These are phyloP conservation scores for Himantopus leucocephalus DNA, from an alignment of 2,113 vertebrate species.

Conservation along the genomic window DNA sequence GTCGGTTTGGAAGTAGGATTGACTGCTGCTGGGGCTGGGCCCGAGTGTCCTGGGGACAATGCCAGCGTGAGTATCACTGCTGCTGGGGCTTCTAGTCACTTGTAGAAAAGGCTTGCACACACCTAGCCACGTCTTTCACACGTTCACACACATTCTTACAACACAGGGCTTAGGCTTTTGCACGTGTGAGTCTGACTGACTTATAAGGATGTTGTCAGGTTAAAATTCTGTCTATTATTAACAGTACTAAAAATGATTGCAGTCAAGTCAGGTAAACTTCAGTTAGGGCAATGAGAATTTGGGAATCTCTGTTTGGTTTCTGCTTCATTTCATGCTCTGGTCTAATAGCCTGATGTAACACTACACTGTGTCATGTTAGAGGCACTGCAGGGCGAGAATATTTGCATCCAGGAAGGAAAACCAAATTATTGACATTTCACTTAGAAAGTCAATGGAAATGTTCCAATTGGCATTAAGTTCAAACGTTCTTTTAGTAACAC, in stretches of 20 bases:
- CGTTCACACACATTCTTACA: neutral
- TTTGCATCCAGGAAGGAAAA: neutral
- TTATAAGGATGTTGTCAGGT: conserved; percentile 47
- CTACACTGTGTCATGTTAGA: neutral
- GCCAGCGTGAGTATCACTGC: conserved; percentile 90
- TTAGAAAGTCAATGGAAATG: neutral
- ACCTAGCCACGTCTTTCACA: neutral
- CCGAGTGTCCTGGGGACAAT: conserved; percentile 89
- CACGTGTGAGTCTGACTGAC: neutral
- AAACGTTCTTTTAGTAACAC: neutral
- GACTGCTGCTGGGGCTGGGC: conserved; percentile 99
- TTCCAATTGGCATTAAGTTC: neutral
- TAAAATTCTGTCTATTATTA: neutral
- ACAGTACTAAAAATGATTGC: neutral
- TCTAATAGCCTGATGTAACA: neutral
- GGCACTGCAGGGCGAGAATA: neutral
- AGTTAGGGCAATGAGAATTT: neutral
- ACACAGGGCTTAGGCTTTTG: neutral
- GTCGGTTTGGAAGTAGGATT: conserved; percentile 87
- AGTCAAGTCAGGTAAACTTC: neutral
- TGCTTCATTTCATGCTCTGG: accelerated
- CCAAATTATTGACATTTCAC: neutral
- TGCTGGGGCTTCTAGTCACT: conserved; percentile 63
- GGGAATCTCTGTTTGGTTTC: neutral
- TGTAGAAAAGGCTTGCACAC: conserved; percentile 66